Percentiles rank a stretch among this genome's conserved stretches.
Conservation (phyloP, 1,140 invertebrate genomes). For the Ditylenchus dipsaci region DNA sequence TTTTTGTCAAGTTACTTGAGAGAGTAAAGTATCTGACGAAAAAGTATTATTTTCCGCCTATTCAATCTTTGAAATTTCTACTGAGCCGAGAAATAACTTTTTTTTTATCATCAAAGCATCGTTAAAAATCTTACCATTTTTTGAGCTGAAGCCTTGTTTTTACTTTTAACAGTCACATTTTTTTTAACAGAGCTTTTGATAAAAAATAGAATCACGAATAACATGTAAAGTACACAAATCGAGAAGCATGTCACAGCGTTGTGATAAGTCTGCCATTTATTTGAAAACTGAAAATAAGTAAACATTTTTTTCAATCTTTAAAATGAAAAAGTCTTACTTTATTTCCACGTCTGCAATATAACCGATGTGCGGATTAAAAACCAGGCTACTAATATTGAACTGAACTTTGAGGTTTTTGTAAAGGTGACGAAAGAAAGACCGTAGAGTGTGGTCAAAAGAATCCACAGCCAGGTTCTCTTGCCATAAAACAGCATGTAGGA, state of each 20-base stretch:
- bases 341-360: constrained; percentile 22
- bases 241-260: not conserved
- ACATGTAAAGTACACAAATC: not conserved
- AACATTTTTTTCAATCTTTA: too few species aligned
- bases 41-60: too few species aligned
- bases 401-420: constrained; percentile 41
- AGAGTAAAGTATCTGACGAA: too few species aligned
- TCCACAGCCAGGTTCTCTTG: constrained; percentile 27
- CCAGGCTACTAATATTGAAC: constrained; percentile 24
- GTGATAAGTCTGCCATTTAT: constrained; percentile 7
- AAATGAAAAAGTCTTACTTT: too few species aligned
- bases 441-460: constrained; percentile 21
- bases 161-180: not conserved
- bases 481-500: constrained; percentile 20
- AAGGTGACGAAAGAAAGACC: constrained; percentile 42
- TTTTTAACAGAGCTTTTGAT: not conserved
- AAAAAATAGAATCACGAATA: constrained; percentile 4
- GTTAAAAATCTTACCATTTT: not conserved
- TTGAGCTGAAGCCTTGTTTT: not conserved
- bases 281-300: constrained; percentile 2
- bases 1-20: too few species aligned
- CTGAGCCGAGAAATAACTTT: too few species aligned
- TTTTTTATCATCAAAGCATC: too few species aligned
- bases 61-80: too few species aligned
- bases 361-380: constrained; percentile 50